Percentiles rank a stretch among this genome's conserved stretches.
Evolutionary conservation across 2,113 vertebrate genomes (phyloP).

Genomic region (Hymenochirus boettgeri): DNA sequence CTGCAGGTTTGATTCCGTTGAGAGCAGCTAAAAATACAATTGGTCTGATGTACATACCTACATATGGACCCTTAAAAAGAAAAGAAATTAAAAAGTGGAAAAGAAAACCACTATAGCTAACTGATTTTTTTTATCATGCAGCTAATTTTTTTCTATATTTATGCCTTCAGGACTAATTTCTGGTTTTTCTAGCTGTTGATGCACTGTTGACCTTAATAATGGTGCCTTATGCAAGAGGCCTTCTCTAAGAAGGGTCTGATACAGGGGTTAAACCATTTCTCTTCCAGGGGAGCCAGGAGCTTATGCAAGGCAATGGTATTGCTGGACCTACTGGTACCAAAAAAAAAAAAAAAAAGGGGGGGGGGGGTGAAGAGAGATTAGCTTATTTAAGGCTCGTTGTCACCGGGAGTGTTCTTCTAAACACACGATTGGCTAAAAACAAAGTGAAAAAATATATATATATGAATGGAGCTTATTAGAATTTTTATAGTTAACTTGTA

Average conservation of each 20-base stretch:
- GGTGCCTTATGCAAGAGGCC: slow-evolving; percentile 99
- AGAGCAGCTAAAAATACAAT: slow-evolving; percentile 90
- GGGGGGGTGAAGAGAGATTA: slow-evolving; percentile 50
- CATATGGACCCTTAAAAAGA: slow-evolving; percentile 82
- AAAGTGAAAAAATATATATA: not conserved
- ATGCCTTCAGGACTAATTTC: slow-evolving; percentile 89
- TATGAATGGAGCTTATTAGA: too few relatives aligned
- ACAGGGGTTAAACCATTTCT: slow-evolving; percentile 84
- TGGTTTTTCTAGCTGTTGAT: slow-evolving; percentile 94
- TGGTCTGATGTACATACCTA: slow-evolving; percentile 88
- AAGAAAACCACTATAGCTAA: slow-evolving; percentile 86
- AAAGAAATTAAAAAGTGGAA: slow-evolving; percentile 76
- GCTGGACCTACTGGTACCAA: not conserved
- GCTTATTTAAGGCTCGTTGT: slow-evolving; percentile 97
- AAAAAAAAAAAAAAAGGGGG: too few relatives aligned
- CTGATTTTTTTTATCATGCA: slow-evolving; percentile 79
- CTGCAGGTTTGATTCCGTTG: slow-evolving; percentile 89
- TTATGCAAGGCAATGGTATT: not conserved
- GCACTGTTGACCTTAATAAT: slow-evolving; percentile 99
- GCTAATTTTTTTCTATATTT: slow-evolving; percentile 85
- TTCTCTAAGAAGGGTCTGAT: slow-evolving; percentile 70
- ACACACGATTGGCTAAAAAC: slow-evolving; percentile 31
- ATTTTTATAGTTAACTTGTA: too few relatives aligned
- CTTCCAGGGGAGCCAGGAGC: not conserved
- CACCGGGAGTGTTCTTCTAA: slow-evolving; percentile 75